Evolutionary conservation across 1,140 invertebrate species (phyloP), one percentile per base, ranked within the genome.

Genomic region (Macrocentrus cingulum): DNA sequence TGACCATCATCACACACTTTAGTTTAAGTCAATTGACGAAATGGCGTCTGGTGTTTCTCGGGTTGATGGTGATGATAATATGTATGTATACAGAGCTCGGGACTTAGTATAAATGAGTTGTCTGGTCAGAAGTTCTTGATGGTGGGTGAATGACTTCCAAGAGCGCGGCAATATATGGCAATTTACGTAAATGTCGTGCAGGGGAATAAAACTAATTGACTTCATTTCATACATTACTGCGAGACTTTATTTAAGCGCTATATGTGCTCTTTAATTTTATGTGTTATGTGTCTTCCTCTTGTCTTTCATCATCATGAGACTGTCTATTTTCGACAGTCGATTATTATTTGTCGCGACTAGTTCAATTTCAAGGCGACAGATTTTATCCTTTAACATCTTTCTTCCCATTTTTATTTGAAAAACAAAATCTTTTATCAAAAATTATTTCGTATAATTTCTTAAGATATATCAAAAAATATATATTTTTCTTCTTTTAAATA

Each of bases 111-210:
- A 51, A 4, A 15, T 8, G 37, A 19, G 16, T 23, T 20, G 34
- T 52, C 22, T 50, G 32, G 22, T 23, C 16, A 18, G 1, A 6
- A 32, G 19, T 2, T 20, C 13, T 19, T 25, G 16, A 45, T 56
- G 37, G 51, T 63, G 63, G 67, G 65, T 69, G 65, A 72, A 69
- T 68, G 69, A 72, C 67, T 68, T 51, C 36, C 51, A 34, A 42
- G 51, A 44, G 41, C 44, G 15, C 25, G 9, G 29, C 58, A 65
- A 42, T 56, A n/a, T n/a, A 58, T 39, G 36, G 36, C 48, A 55
- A 54, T 62, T 63, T 53, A 66, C 61, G 60, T 52, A 36, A 55
- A 54, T 55, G 45, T 41, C 23, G 29, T 13, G 48, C 32, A 44
- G 44, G 23, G 29, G 41, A 20, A 11, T 36, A 23, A 16, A 49